Conservation (phyloP, 1,140 invertebrate species). For the Hylyphantes graminicola region DNA sequence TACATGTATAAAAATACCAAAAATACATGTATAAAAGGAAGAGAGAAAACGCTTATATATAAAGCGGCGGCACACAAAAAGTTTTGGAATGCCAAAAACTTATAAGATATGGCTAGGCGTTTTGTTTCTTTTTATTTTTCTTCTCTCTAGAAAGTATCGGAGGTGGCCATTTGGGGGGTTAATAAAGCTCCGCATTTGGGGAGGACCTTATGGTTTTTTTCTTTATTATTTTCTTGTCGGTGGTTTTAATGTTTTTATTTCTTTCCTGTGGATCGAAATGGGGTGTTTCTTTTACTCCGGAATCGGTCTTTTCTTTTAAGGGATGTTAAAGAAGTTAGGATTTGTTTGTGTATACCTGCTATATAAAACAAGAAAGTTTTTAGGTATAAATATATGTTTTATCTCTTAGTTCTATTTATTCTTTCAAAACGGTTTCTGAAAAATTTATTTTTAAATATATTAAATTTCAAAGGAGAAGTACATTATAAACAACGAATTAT, state of each 20-base stretch:
- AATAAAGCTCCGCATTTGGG: conserved; percentile 50
- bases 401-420: neutral
- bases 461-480: no score
- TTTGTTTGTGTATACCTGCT: conserved; percentile 10
- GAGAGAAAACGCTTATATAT: conserved; percentile 18
- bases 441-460: no score
- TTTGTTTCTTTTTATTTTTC: conserved; percentile 25
- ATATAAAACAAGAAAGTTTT: neutral
- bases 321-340: neutral
- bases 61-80: conserved; percentile 25
- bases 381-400: neutral
- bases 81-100: conserved; percentile 60
- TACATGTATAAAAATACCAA: conserved; percentile 15
- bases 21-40: conserved; percentile 1
- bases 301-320: conserved; percentile 50
- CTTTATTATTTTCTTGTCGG: conserved; percentile 37
- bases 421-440: neutral
- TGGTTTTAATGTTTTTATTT: conserved; percentile 58
- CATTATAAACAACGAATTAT: no score
- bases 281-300: conserved; percentile 47
- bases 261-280: conserved; percentile 33
- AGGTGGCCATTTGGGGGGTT: conserved; percentile 26
- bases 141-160: conserved; percentile 17
- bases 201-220: conserved; percentile 18
- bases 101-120: conserved; percentile 45